These are phyloP conservation scores for Isurus oxyrinchus DNA, from an alignment of 2,113 vertebrate genomes.

Conservation along the genomic window DNA sequence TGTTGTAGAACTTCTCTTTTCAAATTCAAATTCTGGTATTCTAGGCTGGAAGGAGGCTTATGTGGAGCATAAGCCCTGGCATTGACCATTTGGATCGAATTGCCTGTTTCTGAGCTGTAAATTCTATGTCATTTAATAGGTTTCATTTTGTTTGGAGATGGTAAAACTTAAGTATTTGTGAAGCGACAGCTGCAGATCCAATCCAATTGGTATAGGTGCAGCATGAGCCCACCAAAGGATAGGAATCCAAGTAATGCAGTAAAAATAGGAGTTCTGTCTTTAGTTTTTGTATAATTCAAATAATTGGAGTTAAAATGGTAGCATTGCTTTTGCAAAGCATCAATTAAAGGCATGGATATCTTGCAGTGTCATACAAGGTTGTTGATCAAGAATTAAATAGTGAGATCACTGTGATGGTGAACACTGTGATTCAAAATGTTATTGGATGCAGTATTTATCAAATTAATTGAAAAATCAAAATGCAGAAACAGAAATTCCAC, in stretches of 20 bases:
- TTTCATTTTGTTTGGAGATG: background rate
- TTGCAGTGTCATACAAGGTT: background rate
- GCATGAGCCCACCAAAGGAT: background rate
- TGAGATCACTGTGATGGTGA: background rate
- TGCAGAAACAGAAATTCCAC: background rate
- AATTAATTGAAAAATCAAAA: background rate
- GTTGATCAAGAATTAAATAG: background rate
- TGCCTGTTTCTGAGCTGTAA: background rate
- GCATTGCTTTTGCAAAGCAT: background rate
- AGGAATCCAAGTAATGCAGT: background rate
- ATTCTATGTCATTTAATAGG: background rate
- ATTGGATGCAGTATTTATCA: background rate
- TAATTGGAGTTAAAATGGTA: conserved; percentile 6
- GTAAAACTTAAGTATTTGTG: background rate
- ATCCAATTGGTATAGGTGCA: background rate
- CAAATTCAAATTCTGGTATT: background rate
- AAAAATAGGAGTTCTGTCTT: background rate
- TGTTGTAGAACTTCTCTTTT: background rate
- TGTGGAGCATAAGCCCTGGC: background rate
- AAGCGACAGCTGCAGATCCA: background rate
- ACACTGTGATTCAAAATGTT: background rate
- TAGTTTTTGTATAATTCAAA: background rate
- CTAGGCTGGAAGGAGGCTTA: background rate
- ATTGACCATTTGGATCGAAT: background rate
- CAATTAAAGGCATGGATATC: background rate